Base-by-base conservation (phyloP, 2,888 invertebrate genomes). In the Tetheella fluctuosa region DNA sequence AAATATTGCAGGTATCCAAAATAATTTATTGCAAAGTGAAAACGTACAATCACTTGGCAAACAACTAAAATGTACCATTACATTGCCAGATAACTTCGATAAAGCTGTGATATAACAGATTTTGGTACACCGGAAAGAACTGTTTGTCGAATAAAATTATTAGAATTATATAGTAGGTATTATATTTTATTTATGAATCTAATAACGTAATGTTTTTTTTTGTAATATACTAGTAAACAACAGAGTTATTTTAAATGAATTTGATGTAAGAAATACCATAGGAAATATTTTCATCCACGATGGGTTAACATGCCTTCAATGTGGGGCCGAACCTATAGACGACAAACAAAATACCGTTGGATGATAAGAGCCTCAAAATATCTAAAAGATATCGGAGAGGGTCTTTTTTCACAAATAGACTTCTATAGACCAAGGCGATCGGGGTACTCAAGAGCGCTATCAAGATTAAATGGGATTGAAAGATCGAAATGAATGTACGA, bases 361-460 rank as follows among this genome's bases (percentile, higher is more conserved):
- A 23, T 55, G 34, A 55, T 55, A 55, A 37, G 34, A 20, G 55
- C 13, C 55, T 20, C 55, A 37, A 55, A n/a, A 34, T 34, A 37
- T 55, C 34, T 23, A 55, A 55, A 30, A 34, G 34, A 55, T 55
- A 34, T 55, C 20, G 55, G 28, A 37, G 13, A 55, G 6, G 34
- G 55, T 34, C 12, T 55, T 55, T 55, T 48, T 55, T 55, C n/a
- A 13, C 34, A 55, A 55, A 55, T 23, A 34, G 23, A 23, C 34
- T 55, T 20, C 55, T 23, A 20, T 34, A 34, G 20, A 23, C 34
- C 30, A 55, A 55, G 54, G 54, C 13, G 30, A 34, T 55, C 20
- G 13, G 55, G 55, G 34, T 13, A 55, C 55, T 55, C 55, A 55
- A 25, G 55, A 55, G 34, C 34, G 34, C 55, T 34, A 55, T 55